Base-by-base conservation (phyloP, 2,888 invertebrate species). In the Magallana nippona region DNA sequence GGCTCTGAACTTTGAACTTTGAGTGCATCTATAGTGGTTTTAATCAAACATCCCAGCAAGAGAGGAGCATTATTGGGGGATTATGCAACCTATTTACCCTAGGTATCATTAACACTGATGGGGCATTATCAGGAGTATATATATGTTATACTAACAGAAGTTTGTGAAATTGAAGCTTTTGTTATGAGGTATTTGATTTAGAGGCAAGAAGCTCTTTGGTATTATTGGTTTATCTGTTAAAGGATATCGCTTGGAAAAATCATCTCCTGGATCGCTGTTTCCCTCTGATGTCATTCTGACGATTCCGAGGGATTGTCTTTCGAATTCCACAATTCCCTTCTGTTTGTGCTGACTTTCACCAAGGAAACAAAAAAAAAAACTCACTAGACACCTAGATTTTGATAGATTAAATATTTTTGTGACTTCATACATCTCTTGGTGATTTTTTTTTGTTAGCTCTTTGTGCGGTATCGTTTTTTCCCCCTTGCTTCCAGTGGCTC, bases 171-270 rank as follows among this genome's bases (percentile, higher is more conserved):
- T 32, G 71, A 71, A 71, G 71, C 71, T 13, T 71, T 71, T 71
- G 71, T 71, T 71, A 71, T 71, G 71, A 71, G 32, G 27, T 71
- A 15, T 71, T 71, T 71, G 71, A 71, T 71, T 71, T 71, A 32
- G 15, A 71, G 22, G 71, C 44, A 44, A 27, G 13, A 71, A 71
- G 32, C 71, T 27, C 27, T 71, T 27, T 10, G 44, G 44, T 19
- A 32, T 27, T 32, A 27, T 71, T 71, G 71, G 71, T 71, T 27
- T 71, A 27, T 32, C 13, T 15, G 27, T 71, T 71, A 32, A 17
- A 27, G 13, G n/a, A 19, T 27, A 71, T 71, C 22, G 22, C 71
- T n/a, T 2, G 27, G 27, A 71, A 32, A 27, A 22, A 15, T 71
- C 32, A 71, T 71, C 71, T 15, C 27, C 10, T 5, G 32, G 71